Evolutionary conservation across 2,888 invertebrate species (phyloP), one percentile per base, ranked within the genome.

Genomic region (Gortyna flavago): DNA sequence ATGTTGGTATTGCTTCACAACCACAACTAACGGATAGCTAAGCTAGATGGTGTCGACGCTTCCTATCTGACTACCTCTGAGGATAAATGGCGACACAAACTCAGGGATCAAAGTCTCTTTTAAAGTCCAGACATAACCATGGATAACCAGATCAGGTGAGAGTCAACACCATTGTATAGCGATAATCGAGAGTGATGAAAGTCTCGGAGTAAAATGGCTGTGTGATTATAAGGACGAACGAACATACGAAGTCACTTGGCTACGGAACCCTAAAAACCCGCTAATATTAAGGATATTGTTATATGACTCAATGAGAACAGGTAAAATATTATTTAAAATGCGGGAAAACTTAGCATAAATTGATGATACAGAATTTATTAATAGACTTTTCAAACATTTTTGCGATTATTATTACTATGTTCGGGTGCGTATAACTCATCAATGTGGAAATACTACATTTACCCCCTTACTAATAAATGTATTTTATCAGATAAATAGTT

Each of bases 321-420:
- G 75, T 80, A 81, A 84, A 78, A 48, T 75, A 9, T 61, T 54
- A 74, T 71, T 54, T 62, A 38, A 82, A 62, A 79, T 79, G 61
- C 68, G 68, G 80, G 79, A 84, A 84, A 85, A 81, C 54, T 71
- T 9, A 35, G 72, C 51, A 65, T 32, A 44, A 70, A 79, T 72
- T 74, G 38, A 77, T 51, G 35, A 67, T 59, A 65, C 51, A 66
- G n/a, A 62, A 67, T 51, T 38, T 78, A 85, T 70, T 78, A 67
- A 68, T 78, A 72, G 65, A 78, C 8, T 54, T 32, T 65, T 44
- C 7, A 18, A 64, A 61, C 11, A 38, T 51, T 61, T 38, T 75
- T 67, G 9, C 7, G 29, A 51, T 38, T 41, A 54, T 41, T 9
- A n/a, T 41, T 25, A 9, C 11, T 54, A 18, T 18, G 25, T 57